A percentile compares a stretch with the other conserved stretches of the same genome.
Evolutionary conservation across 2,113 vertebrate genomes (phyloP).

Genomic region (Catharus minimus): DNA sequence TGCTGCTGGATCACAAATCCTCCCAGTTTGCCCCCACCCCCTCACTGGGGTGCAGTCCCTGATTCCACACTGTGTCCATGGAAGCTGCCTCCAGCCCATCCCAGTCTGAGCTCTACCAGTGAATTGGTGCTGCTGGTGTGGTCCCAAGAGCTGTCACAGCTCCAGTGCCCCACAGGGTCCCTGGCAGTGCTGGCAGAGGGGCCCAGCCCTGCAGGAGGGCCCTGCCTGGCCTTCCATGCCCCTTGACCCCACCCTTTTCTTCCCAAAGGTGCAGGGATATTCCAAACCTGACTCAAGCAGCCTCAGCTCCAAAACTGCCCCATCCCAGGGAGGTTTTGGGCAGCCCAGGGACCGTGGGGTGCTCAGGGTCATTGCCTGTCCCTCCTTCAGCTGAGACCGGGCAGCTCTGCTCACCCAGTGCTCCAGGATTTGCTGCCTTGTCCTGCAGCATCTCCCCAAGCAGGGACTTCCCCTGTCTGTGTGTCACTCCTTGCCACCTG

Average conservation of each 20-base stretch:
- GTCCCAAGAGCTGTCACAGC: background rate
- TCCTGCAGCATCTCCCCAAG: background rate
- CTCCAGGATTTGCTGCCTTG: background rate
- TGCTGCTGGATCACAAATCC: background rate
- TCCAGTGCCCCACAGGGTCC: background rate
- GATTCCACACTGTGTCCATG: background rate
- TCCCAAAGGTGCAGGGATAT: background rate
- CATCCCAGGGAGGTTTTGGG: background rate
- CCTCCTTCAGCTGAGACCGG: background rate
- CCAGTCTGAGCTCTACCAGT: background rate
- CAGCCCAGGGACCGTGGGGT: rapidly evolving
- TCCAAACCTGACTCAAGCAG: background rate
- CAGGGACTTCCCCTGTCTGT: background rate
- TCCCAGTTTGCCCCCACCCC: too few relatives aligned
- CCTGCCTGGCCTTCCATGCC: background rate
- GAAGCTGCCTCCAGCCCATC: background rate
- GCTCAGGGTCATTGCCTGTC: background rate
- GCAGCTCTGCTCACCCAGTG: background rate
- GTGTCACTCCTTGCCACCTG: background rate
- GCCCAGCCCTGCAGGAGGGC: background rate
- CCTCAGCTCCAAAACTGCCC: background rate
- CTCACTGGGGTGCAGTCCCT: background rate
- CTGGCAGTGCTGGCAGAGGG: background rate
- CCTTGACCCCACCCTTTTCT: background rate
- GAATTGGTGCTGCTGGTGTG: background rate